Percentiles rank a stretch among this genome's conserved stretches.
phyloP scores from a whole-genome alignment of 2,888 invertebrate species.

The Aspidapion aeneum region DNA sequence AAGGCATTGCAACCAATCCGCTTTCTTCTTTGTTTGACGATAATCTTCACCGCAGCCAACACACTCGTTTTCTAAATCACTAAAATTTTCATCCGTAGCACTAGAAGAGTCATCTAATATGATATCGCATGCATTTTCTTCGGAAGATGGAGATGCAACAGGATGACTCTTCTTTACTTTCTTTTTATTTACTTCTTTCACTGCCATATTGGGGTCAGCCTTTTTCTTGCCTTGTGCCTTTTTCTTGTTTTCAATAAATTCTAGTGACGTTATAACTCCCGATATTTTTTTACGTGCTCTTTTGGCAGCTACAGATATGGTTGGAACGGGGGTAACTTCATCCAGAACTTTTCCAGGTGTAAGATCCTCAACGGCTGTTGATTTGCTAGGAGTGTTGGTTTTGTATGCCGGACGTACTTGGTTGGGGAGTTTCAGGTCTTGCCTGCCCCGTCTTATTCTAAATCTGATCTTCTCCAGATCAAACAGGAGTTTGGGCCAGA shows the following conservation, averaged over 20 bases:
- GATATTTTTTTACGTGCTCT: slow-evolving; percentile 2
- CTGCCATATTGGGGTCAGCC: not conserved
- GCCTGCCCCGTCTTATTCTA: not conserved
- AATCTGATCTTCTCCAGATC: not conserved
- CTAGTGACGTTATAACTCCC: not conserved
- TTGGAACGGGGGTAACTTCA: slow-evolving; percentile 5
- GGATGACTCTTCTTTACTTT: not conserved
- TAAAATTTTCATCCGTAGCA: not conserved
- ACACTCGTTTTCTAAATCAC: slow-evolving; percentile 17
- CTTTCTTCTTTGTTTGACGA: slow-evolving; percentile 17
- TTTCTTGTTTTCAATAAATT: not conserved
- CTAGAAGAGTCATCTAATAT: slow-evolving; percentile 3
- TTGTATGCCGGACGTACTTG: not conserved
- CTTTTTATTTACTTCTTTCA: not conserved
- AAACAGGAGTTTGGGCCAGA: slow-evolving; percentile 1
- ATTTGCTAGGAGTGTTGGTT: not conserved
- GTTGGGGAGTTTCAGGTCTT: slow-evolving; percentile 1
- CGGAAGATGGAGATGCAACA: not conserved
- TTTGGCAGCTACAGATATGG: slow-evolving; percentile 6
- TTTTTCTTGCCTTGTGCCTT: not conserved
- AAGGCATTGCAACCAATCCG: slow-evolving; percentile 25
- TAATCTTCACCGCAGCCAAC: slow-evolving; percentile 24
- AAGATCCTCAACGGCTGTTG: not conserved
- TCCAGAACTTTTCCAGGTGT: slow-evolving; percentile 11
- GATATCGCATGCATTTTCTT: not conserved